A percentile compares a stretch with the other conserved stretches of the same genome.
These are phyloP conservation scores for Monopis laevigella DNA, from an alignment of 2,888 invertebrate species.

Conservation along the genomic window DNA sequence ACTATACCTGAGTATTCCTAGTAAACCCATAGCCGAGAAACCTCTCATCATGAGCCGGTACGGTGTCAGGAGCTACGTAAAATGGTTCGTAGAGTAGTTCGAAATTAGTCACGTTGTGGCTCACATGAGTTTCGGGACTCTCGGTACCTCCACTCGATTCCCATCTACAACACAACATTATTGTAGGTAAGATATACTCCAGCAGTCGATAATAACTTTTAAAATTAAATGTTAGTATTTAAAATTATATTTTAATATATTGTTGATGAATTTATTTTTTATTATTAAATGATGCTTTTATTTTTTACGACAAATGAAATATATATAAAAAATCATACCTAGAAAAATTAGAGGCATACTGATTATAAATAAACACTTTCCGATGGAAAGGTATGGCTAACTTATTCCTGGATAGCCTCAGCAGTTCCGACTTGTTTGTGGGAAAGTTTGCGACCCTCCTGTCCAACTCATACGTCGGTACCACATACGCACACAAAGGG, in stretches of 20 bases:
- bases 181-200: too few species aligned
- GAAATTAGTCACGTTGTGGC: conserved; percentile 86
- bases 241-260: too few species aligned
- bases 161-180: conserved; percentile 58
- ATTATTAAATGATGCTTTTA: too few species aligned
- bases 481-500: conserved; percentile 82
- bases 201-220: too few species aligned
- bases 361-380: conserved; percentile 92
- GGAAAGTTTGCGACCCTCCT: conserved; percentile 79
- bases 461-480: conserved; percentile 90
- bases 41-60: conserved; percentile 86
- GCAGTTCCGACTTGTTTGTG: conserved; percentile 79
- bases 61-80: conserved; percentile 84
- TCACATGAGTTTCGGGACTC: conserved; percentile 74
- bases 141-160: conserved; percentile 69
- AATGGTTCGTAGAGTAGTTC: conserved; percentile 92
- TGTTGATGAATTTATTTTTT: too few species aligned
- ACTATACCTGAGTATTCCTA: conserved; percentile 85
- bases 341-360: conserved; percentile 90
- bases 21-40: conserved; percentile 94
- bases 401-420: conserved; percentile 79
- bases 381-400: conserved; percentile 90
- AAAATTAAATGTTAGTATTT: too few species aligned
- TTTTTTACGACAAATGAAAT: too few species aligned
- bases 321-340: too few species aligned